Conservation (phyloP, 2,888 invertebrate genomes). For the Scotopteryx bipunctaria region DNA sequence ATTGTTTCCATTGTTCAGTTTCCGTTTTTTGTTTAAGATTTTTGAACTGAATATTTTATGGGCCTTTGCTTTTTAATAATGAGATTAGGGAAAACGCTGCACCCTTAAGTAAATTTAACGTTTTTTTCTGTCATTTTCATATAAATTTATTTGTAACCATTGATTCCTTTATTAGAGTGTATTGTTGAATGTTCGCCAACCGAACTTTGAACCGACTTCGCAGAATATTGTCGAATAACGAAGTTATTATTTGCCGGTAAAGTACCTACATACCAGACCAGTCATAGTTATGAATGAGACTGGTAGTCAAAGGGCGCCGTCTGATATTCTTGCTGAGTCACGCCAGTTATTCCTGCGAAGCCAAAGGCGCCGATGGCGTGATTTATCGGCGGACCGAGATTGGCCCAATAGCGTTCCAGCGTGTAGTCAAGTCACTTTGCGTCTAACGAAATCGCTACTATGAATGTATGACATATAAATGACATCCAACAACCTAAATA, state of each 20-base stretch:
- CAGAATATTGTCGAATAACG: neutral
- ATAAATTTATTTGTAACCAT: neutral
- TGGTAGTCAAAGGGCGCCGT: conserved; percentile 14
- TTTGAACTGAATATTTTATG: conserved; percentile 37
- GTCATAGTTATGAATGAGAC: conserved; percentile 18
- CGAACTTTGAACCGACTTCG: neutral
- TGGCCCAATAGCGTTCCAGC: conserved; percentile 20
- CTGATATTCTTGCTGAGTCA: conserved; percentile 24
- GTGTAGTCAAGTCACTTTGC: too few species aligned
- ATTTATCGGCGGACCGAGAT: conserved; percentile 32
- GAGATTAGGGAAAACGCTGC: conserved; percentile 25
- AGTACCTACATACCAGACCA: too few species aligned
- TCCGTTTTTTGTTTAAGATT: conserved; percentile 38
- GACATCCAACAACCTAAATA: too few species aligned
- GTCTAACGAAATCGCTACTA: too few species aligned
- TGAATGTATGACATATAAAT: too few species aligned
- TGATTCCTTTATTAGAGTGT: too few species aligned
- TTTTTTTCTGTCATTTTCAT: conserved; percentile 6
- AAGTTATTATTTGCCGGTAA: too few species aligned
- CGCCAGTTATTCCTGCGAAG: conserved; percentile 18
- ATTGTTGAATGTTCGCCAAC: too few species aligned
- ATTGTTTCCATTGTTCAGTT: conserved; percentile 43
- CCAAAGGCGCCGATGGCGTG: conserved; percentile 19
- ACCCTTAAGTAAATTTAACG: conserved; percentile 14
- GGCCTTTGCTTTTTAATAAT: conserved; percentile 34